A percentile compares a stretch with the other conserved stretches of the same genome.
Evolutionary conservation across 2,113 vertebrate species (phyloP).

Genomic region (Poicephalus meyeri): DNA sequence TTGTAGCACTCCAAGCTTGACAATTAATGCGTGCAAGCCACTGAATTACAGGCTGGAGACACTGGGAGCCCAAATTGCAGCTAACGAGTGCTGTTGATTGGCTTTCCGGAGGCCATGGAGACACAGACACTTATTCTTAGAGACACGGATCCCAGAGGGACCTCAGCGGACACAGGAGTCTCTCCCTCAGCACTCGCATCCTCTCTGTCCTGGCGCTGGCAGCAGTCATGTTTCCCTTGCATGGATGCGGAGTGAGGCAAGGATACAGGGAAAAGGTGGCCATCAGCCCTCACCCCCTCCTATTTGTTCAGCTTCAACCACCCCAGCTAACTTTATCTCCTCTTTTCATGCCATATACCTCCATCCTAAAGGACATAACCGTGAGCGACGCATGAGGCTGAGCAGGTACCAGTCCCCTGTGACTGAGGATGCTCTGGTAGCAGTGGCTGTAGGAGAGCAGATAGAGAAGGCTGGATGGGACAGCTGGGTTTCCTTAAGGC

Average conservation of each 20-base stretch:
- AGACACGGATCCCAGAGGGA: constrained; percentile 32
- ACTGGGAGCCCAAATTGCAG: constrained; percentile 60
- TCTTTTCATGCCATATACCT: background rate
- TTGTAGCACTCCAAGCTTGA: constrained; percentile 42
- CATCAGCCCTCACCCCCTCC: background rate
- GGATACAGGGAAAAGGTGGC: background rate
- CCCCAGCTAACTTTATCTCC: background rate
- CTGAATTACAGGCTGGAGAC: constrained; percentile 66
- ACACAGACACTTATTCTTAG: constrained; percentile 68
- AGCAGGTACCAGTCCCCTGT: background rate
- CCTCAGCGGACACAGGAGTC: background rate
- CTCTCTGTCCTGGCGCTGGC: background rate
- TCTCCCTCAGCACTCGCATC: background rate
- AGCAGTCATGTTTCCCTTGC: background rate
- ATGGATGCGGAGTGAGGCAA: background rate
- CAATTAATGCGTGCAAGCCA: constrained; percentile 63
- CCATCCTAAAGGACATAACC: background rate
- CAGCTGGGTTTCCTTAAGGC: background rate
- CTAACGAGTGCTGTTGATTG: constrained; percentile 42
- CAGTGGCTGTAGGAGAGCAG: background rate
- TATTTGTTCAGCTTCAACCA: background rate
- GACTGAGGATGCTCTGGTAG: background rate
- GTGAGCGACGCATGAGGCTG: background rate
- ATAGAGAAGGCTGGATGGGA: rapidly evolving
- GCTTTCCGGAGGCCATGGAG: constrained; percentile 67